Percentiles rank a stretch among this genome's conserved stretches.
Conservation (phyloP, 2,797 vertebrate genomes). For the Chromobotia macracanthus region DNA sequence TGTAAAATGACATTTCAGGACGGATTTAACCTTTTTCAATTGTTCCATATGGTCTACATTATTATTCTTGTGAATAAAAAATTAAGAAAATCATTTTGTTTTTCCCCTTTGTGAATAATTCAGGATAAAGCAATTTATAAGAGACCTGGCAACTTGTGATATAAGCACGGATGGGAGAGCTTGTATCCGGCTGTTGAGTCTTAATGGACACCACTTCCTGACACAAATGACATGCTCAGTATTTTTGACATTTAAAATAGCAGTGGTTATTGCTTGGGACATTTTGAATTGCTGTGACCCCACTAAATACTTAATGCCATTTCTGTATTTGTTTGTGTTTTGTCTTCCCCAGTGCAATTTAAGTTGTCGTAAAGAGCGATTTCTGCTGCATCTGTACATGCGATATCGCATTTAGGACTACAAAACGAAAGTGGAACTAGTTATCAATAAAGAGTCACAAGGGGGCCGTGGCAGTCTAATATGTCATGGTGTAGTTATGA, state of each 20-base stretch:
- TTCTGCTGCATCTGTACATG: not conserved
- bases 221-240: not conserved
- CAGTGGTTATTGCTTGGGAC: not conserved
- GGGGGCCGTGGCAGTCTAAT: not conserved
- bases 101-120: not conserved
- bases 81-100: too few relatives aligned
- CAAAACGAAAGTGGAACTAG: not conserved
- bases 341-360: conserved; percentile 17
- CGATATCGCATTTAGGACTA: not conserved
- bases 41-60: too few relatives aligned
- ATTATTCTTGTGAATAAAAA: too few relatives aligned
- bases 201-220: not conserved
- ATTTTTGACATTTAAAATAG: conserved; percentile 25
- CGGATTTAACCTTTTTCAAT: too few relatives aligned
- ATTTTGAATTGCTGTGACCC: conserved; percentile 15
- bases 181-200: not conserved
- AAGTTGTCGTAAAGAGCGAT: conserved; percentile 4
- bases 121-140: too few relatives aligned
- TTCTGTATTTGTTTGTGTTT: conserved; percentile 33
- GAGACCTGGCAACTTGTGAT: not conserved
- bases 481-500: not conserved
- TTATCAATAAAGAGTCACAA: not conserved
- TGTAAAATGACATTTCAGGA: too few relatives aligned
- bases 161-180: not conserved
- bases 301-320: conserved; percentile 16